Conservation (phyloP, 2,888 invertebrate genomes). For the Corbicula japonica region DNA sequence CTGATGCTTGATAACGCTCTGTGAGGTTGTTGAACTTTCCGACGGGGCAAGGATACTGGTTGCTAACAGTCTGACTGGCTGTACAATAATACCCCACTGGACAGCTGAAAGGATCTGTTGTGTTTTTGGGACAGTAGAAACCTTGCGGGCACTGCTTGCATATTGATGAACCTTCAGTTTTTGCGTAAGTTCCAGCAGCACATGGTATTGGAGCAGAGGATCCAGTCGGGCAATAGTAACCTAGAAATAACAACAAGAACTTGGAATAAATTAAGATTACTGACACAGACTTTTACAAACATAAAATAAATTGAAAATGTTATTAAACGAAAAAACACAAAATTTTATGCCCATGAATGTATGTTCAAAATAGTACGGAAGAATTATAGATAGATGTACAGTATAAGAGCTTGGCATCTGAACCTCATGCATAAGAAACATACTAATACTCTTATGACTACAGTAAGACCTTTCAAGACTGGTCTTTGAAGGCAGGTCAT, state of each 20-base stretch:
- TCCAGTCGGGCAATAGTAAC: conserved; percentile 79
- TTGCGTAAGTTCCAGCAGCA: conserved; percentile 77
- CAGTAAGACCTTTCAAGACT: too few species aligned
- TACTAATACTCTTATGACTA: too few species aligned
- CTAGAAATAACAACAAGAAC: conserved; percentile 63
- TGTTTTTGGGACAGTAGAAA: conserved; percentile 81
- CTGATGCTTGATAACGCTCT: conserved; percentile 63
- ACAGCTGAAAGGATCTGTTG: conserved; percentile 81
- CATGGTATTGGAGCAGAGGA: conserved; percentile 76
- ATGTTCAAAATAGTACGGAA: too few species aligned
- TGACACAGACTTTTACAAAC: too few species aligned
- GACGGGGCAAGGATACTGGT: conserved; percentile 76
- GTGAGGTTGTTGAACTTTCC: conserved; percentile 84
- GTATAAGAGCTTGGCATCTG: too few species aligned
- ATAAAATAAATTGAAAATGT: too few species aligned
- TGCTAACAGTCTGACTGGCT: conserved; percentile 57
- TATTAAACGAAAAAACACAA: too few species aligned
- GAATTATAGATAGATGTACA: too few species aligned
- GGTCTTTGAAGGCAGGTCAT: too few species aligned
- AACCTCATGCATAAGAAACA: too few species aligned
- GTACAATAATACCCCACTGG: conserved; percentile 82
- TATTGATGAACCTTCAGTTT: conserved; percentile 71
- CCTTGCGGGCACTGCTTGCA: conserved; percentile 81
- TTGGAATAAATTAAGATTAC: too few species aligned
- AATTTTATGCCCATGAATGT: too few species aligned